A percentile compares a stretch with the other conserved stretches of the same genome.
Evolutionary conservation across 1,140 invertebrate species (phyloP).

Genomic region (Ceratosolen fusciceps): DNA sequence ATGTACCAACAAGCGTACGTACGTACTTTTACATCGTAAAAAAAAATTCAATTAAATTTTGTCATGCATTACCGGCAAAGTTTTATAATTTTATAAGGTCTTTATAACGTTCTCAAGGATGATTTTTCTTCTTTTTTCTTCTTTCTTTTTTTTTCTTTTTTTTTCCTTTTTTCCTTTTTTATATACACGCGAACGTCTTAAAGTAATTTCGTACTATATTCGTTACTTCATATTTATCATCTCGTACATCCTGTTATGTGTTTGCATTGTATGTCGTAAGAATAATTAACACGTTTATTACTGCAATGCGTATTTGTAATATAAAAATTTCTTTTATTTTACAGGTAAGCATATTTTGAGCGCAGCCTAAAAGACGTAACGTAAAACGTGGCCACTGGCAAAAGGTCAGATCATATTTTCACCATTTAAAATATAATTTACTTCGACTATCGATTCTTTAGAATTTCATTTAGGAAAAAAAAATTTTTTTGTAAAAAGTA

Average conservation of each 20-base stretch:
- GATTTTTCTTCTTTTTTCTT: too few relatives aligned
- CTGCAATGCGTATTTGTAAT: neutral
- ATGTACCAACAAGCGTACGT: neutral
- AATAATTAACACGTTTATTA: neutral
- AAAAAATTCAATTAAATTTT: constrained; percentile 8
- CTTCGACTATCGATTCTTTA: neutral
- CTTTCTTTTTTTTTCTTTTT: neutral
- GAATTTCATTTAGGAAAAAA: neutral
- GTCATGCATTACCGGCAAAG: neutral
- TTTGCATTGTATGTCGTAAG: too few relatives aligned
- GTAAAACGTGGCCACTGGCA: neutral
- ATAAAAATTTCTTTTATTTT: constrained; percentile 13
- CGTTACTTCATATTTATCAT: neutral
- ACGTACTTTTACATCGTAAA: too few relatives aligned
- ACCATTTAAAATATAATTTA: neutral
- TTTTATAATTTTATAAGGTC: neutral
- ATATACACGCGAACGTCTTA: too few relatives aligned
- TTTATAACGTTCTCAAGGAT: too few relatives aligned
- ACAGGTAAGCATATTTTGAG: constrained; percentile 21
- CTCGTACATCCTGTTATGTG: too few relatives aligned
- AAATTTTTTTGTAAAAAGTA: neutral
- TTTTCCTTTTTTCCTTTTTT: neutral
- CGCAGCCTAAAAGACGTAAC: neutral
- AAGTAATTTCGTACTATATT: too few relatives aligned
- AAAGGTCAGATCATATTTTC: neutral